Evolutionary conservation across 2,797 vertebrate genomes (phyloP).

Genomic region (Pyrocephalus nanus): DNA sequence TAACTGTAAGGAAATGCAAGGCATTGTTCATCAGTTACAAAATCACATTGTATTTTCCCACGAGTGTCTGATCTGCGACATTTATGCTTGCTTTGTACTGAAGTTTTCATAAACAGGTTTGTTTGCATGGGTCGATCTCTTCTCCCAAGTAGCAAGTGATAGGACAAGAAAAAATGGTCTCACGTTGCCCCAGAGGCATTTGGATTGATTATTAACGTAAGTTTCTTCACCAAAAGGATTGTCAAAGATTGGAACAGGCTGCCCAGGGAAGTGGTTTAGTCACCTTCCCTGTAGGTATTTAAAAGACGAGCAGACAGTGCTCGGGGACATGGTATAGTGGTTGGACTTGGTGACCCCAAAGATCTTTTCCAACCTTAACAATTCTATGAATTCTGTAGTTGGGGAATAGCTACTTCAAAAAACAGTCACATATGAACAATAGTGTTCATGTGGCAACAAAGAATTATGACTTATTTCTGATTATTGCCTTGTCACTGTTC

Average conservation of each 20-base stretch:
- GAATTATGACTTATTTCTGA: neutral
- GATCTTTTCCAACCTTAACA: neutral
- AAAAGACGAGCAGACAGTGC: neutral
- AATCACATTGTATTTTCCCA: neutral
- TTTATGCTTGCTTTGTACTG: neutral
- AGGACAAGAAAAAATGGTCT: neutral
- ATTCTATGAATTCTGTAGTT: neutral
- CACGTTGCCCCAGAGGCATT: no score
- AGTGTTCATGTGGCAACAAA: neutral
- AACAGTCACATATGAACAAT: neutral
- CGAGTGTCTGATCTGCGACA: neutral
- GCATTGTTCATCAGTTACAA: neutral
- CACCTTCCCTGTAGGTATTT: neutral
- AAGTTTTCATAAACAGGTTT: neutral
- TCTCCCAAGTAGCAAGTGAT: neutral
- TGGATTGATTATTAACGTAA: neutral
- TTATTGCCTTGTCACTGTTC: neutral
- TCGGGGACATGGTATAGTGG: neutral
- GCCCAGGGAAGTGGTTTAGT: no score
- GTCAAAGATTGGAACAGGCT: neutral
- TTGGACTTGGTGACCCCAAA: neutral
- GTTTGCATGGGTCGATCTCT: neutral
- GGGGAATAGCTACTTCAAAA: neutral
- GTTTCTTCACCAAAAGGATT: neutral
- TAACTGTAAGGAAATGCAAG: neutral